Percentiles rank a stretch among this genome's conserved stretches.
Conservation (phyloP, 1,140 invertebrate genomes). For the Chlorops oryzae region DNA sequence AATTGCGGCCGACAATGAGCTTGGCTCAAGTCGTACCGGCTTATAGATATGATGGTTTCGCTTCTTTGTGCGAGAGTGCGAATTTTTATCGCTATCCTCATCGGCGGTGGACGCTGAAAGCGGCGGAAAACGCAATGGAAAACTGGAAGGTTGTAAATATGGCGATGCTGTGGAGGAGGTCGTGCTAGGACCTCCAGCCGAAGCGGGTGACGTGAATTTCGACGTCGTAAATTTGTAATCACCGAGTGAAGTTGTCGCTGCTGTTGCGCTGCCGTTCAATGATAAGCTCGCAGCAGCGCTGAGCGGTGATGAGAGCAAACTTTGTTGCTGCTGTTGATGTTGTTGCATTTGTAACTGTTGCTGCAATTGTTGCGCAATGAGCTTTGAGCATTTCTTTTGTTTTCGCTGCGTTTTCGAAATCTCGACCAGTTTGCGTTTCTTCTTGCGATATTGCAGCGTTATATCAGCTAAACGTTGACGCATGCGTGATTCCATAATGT, state of each 20-base stretch:
- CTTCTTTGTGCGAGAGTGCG: constrained; percentile 27
- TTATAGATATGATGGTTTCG: constrained; percentile 24
- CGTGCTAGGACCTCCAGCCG: neutral
- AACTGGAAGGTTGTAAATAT: constrained; percentile 31
- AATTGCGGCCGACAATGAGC: constrained; percentile 29
- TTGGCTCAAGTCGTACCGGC: constrained; percentile 34
- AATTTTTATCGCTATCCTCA: constrained; percentile 17
- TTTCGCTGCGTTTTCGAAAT: constrained; percentile 51
- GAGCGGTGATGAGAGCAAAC: constrained; percentile 20
- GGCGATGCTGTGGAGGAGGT: neutral
- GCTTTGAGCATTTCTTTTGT: constrained; percentile 36
- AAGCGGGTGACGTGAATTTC: constrained; percentile 19
- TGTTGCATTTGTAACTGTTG: constrained; percentile 14
- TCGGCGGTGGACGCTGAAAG: neutral
- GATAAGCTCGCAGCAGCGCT: too few relatives aligned
- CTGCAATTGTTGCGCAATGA: constrained; percentile 15
- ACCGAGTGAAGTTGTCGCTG: constrained; percentile 29
- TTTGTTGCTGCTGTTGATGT: constrained; percentile 26
- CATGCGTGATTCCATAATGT: constrained; percentile 73
- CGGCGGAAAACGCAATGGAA: constrained; percentile 29
- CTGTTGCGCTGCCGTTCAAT: constrained; percentile 5
- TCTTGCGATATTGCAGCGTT: constrained; percentile 73
- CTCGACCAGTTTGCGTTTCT: constrained; percentile 71
- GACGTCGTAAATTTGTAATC: constrained; percentile 42
- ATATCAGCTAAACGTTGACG: constrained; percentile 69